Evolutionary conservation across 2,888 invertebrate species (phyloP).

Genomic region (Abrostola triplasia): DNA sequence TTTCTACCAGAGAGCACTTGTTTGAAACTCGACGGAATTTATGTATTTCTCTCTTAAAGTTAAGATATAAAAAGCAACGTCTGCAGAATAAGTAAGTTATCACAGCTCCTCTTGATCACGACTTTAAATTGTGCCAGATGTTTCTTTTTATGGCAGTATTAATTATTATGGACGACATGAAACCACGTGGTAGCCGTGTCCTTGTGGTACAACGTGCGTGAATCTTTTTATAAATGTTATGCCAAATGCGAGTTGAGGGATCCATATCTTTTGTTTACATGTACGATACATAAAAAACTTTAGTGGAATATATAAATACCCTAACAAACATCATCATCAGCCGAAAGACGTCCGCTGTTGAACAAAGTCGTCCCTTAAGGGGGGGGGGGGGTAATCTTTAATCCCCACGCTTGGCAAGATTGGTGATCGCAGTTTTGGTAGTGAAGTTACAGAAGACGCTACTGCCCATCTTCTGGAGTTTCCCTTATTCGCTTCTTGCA

Average conservation of each 20-base stretch:
- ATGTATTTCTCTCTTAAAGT: slow-evolving; percentile 20
- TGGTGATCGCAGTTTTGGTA: too few relatives aligned
- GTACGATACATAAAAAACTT: too few relatives aligned
- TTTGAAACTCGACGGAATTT: slow-evolving; percentile 15
- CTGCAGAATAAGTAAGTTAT: slow-evolving; percentile 3
- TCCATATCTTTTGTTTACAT: too few relatives aligned
- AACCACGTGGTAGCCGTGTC: background rate
- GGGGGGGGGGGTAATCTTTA: too few relatives aligned
- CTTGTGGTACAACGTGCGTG: background rate
- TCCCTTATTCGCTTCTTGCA: too few relatives aligned
- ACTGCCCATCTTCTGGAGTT: too few relatives aligned
- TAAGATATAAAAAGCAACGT: slow-evolving; percentile 15
- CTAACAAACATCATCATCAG: too few relatives aligned
- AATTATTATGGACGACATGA: background rate
- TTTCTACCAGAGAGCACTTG: background rate
- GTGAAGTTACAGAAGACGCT: too few relatives aligned
- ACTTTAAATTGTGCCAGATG: background rate
- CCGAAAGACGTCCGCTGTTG: too few relatives aligned
- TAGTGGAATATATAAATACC: too few relatives aligned
- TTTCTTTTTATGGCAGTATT: background rate
- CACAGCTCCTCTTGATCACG: background rate
- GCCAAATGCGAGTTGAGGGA: background rate
- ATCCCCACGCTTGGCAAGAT: too few relatives aligned
- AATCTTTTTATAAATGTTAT: background rate
- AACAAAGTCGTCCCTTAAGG: too few relatives aligned